Conservation (phyloP, 2,113 vertebrate genomes). For the Ictalurus punctatus region DNA sequence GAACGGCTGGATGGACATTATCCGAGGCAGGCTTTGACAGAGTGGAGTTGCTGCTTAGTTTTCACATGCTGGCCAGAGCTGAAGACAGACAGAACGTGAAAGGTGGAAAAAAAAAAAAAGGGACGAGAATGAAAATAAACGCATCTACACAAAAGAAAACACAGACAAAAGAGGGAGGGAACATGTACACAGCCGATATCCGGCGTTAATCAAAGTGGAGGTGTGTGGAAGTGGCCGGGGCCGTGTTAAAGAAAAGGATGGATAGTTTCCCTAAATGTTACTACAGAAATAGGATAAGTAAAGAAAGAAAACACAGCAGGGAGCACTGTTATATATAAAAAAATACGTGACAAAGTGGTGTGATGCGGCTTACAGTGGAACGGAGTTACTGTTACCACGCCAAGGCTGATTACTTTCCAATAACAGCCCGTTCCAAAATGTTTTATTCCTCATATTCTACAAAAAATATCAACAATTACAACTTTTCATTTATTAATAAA, state of each 20-base stretch:
- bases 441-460: not conserved
- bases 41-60: slow-evolving; percentile 4
- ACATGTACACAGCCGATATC: not conserved
- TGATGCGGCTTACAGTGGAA: not conserved
- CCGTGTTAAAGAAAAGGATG: not conserved
- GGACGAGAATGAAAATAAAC: not conserved
- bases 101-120: not conserved
- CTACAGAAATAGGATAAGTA: not conserved
- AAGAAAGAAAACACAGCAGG: not conserved
- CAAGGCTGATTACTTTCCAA: not conserved
- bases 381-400: no score
- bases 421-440: not conserved
- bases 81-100: not conserved
- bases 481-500: not conserved
- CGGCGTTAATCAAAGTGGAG: not conserved
- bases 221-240: not conserved
- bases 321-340: not conserved
- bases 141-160: not conserved
- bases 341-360: not conserved
- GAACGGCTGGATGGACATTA: slow-evolving; percentile 15
- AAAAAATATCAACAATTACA: not conserved
- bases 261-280: not conserved
- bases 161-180: not conserved
- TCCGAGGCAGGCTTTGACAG: slow-evolving; percentile 30
- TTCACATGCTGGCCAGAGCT: slow-evolving; percentile 45